Percentiles rank a stretch among this genome's conserved stretches.
These are phyloP conservation scores for Ormia ochracea DNA, from an alignment of 2,888 invertebrate species.

Conservation along the genomic window DNA sequence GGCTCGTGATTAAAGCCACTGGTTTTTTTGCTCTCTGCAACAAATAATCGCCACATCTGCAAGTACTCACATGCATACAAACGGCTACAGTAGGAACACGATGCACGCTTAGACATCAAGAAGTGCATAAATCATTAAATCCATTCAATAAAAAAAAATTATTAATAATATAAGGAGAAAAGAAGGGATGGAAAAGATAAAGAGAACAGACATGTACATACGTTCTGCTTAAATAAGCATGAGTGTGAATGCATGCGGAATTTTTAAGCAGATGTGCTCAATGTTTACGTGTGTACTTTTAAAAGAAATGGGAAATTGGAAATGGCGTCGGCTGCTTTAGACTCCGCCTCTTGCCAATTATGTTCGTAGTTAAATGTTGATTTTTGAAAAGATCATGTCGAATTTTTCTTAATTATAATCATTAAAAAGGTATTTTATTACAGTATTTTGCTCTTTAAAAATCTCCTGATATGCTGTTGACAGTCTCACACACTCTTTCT, in stretches of 20 bases:
- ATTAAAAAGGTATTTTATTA: too few relatives aligned
- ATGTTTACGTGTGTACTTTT: conserved; percentile 61
- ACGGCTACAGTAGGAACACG: neutral
- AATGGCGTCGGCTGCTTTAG: conserved; percentile 68
- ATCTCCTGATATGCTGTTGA: too few relatives aligned
- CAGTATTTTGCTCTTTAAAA: too few relatives aligned
- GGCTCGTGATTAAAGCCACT: conserved; percentile 50
- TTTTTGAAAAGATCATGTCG: neutral
- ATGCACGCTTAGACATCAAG: neutral
- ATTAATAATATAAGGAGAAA: neutral
- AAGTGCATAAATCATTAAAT: conserved; percentile 51
- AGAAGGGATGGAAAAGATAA: conserved; percentile 29
- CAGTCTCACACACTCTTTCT: too few relatives aligned
- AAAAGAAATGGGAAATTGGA: conserved; percentile 32
- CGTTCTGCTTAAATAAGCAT: neutral
- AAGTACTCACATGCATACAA: neutral
- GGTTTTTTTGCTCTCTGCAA: neutral
- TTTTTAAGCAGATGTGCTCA: conserved; percentile 44
- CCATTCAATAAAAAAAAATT: neutral
- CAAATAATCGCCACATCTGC: conserved; percentile 37
- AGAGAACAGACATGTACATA: neutral
- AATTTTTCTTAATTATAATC: neutral
- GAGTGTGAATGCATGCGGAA: conserved; percentile 1
- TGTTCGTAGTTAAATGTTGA: too few relatives aligned
- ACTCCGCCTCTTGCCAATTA: conserved; percentile 67